phyloP scores from a whole-genome alignment of 2,797 vertebrate genomes.

The Todus mexicanus region DNA sequence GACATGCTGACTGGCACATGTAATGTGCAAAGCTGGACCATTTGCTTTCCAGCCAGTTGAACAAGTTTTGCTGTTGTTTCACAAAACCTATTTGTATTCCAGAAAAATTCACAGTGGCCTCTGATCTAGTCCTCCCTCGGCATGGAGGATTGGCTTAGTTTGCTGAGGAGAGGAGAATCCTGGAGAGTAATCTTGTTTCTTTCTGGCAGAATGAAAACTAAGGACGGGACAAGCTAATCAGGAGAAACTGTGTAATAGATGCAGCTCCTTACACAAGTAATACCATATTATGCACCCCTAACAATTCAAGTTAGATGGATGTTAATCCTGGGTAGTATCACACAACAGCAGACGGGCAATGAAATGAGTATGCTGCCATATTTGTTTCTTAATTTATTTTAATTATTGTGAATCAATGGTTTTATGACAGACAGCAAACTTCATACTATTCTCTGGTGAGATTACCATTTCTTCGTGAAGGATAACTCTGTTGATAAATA shows the following conservation, averaged over 20 bases:
- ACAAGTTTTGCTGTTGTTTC: neutral
- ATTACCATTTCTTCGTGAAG: neutral
- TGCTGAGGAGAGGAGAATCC: neutral
- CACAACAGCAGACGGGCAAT: neutral
- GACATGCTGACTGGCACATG: neutral
- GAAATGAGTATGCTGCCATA: neutral
- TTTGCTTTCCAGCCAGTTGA: neutral
- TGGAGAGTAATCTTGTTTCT: neutral
- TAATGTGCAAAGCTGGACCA: neutral
- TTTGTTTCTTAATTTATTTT: neutral
- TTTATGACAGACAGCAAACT: neutral
- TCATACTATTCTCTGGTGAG: neutral
- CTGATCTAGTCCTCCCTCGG: neutral
- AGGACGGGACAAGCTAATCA: neutral
- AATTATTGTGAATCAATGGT: neutral
- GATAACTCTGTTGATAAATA: neutral
- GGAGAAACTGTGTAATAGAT: neutral
- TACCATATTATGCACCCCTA: neutral
- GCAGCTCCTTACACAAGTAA: neutral
- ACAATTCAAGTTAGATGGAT: neutral
- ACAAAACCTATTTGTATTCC: neutral
- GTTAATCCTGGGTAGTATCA: neutral
- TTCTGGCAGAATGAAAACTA: constrained; percentile 1
- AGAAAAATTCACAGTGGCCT: neutral
- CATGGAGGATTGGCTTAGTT: neutral